A percentile compares a stretch with the other conserved stretches of the same genome.
Conservation (phyloP, 2,113 vertebrate species). For the Ivindomyrus marchei region DNA sequence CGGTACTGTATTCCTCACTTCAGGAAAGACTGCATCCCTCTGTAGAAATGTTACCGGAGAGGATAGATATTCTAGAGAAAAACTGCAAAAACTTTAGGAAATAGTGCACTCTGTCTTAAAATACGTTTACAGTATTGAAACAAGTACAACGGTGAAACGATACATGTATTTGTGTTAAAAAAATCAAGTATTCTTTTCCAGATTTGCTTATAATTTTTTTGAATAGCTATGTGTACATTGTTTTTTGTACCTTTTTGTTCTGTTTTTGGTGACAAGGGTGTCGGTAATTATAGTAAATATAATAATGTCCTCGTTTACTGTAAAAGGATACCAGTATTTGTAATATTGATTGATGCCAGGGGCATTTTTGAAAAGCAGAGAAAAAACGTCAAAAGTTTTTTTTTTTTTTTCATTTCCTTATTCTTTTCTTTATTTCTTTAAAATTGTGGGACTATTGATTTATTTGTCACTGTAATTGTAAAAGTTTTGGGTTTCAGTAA, state of each 20-base stretch:
- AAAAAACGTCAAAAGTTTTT: conserved; percentile 65
- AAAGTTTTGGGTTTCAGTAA: conserved; percentile 83
- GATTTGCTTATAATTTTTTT: conserved; percentile 77
- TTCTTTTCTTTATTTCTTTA: conserved; percentile 80
- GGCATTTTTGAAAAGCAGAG: conserved; percentile 87
- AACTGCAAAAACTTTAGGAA: conserved; percentile 64
- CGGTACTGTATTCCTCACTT: conserved; percentile 19
- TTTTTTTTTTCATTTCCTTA: conserved; percentile 44
- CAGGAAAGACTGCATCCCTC: conserved; percentile 18
- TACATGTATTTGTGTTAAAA: conserved; percentile 91
- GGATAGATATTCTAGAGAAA: conserved; percentile 21
- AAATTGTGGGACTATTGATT: conserved; percentile 82
- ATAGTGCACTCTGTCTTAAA: conserved; percentile 89
- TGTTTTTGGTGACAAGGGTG: conserved; percentile 83
- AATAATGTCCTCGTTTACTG: conserved; percentile 82
- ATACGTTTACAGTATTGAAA: conserved; percentile 99
- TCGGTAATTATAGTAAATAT: conserved; percentile 81
- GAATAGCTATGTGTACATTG: conserved; percentile 79
- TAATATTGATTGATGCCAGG: conserved; percentile 87
- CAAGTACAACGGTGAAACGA: conserved; percentile 95
- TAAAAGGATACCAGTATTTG: conserved; percentile 90
- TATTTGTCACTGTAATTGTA: conserved; percentile 78
- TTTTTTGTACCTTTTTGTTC: conserved; percentile 47
- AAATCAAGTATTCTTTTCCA: conserved; percentile 73
- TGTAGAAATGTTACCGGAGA: conserved; percentile 1